Conservation (phyloP, 2,113 vertebrate genomes). For the Pelecanus crispus region DNA sequence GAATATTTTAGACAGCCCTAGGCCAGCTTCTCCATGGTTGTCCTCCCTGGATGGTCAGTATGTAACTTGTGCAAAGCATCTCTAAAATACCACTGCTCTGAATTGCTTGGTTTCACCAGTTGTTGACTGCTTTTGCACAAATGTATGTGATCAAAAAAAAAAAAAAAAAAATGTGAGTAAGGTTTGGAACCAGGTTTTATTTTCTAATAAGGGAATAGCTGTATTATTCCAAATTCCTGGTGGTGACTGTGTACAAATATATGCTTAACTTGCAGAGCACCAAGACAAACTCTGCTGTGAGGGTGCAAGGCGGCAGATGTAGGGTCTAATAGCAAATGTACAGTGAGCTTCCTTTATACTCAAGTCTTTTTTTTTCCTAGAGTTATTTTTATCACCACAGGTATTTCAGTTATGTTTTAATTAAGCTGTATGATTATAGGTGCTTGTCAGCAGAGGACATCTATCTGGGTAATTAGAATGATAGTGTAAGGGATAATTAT, state of each 20-base stretch:
- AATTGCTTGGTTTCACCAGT: neutral
- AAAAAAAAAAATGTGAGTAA: neutral
- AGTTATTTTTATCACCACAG: neutral
- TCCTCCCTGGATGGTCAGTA: neutral
- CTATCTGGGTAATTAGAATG: slow-evolving; percentile 30
- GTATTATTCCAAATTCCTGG: neutral
- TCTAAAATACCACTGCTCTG: neutral
- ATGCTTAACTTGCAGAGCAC: neutral
- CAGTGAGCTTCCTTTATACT: neutral
- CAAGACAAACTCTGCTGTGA: neutral
- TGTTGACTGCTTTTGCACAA: neutral
- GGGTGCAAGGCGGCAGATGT: neutral
- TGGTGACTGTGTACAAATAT: neutral
- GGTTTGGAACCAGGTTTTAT: neutral
- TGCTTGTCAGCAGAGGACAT: slow-evolving; percentile 13
- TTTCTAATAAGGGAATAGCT: neutral
- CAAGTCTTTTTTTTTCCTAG: neutral
- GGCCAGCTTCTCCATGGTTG: neutral
- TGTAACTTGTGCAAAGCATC: neutral
- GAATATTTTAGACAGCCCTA: neutral
- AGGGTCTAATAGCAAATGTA: neutral
- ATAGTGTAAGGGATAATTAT: slow-evolving; percentile 12
- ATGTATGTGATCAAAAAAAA: neutral
- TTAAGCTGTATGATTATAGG: slow-evolving; percentile 25
- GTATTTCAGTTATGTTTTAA: slow-evolving; percentile 35